A percentile compares a stretch with the other conserved stretches of the same genome.
These are phyloP conservation scores for Cepaea nemoralis DNA, from an alignment of 1,140 invertebrate species.

Conservation along the genomic window DNA sequence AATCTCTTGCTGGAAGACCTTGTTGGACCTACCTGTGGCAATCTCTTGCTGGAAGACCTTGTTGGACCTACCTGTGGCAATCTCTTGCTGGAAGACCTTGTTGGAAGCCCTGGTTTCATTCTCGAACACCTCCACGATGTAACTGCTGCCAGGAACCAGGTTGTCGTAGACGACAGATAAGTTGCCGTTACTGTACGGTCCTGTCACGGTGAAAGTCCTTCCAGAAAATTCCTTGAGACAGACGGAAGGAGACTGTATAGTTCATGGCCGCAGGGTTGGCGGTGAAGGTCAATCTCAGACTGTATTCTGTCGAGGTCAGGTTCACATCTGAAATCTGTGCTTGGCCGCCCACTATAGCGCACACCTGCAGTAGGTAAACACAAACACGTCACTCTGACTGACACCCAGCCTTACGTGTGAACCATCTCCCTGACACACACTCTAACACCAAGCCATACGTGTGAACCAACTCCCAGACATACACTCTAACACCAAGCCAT, in stretches of 20 bases:
- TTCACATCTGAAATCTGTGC: neutral
- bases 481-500: no score
- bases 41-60: no score
- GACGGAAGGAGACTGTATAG: constrained; percentile 2
- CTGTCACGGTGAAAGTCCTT: neutral
- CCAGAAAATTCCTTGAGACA: neutral
- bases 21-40: no score
- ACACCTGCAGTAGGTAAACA: neutral
- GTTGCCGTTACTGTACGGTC: neutral
- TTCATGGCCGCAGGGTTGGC: neutral
- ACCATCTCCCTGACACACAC: no score
- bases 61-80: constrained; percentile 32
- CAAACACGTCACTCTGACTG: no score
- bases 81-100: constrained; percentile 16
- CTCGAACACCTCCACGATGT: constrained; percentile 28
- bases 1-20: no score
- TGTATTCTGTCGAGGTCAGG: neutral
- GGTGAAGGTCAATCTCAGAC: neutral
- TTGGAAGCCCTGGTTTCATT: neutral
- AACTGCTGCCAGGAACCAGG: constrained; percentile 26
- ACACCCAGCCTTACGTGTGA: no score
- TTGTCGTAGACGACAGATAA: neutral
- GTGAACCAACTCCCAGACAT: no score
- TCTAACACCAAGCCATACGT: no score
- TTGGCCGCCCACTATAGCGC: neutral